Conservation (phyloP, 2,113 vertebrate species). For the Lepus europaeus region DNA sequence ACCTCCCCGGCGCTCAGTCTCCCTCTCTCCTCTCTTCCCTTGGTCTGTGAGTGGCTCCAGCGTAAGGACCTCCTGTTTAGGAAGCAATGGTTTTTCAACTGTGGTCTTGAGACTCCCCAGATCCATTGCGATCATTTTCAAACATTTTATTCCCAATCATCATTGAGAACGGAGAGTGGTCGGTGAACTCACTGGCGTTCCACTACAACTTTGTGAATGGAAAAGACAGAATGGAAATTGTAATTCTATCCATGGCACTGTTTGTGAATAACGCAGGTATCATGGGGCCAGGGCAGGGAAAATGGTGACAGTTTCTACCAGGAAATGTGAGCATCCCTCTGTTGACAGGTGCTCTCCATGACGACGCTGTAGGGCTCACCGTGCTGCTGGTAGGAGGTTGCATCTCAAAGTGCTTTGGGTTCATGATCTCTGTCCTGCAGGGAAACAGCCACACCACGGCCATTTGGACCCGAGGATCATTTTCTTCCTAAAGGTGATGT, state of each 20-base stretch:
- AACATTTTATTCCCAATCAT: neutral
- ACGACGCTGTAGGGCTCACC: fast-evolving
- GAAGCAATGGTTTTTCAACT: neutral
- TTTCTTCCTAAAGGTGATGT: neutral
- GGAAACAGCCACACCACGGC: neutral
- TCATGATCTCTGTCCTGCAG: neutral
- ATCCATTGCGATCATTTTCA: neutral
- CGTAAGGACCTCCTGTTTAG: neutral
- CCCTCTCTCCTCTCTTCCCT: neutral
- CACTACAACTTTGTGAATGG: neutral
- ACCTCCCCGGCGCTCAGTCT: neutral
- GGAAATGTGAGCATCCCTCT: neutral
- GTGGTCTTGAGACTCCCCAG: neutral
- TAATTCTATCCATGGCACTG: neutral
- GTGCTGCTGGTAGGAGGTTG: neutral
- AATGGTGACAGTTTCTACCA: fast-evolving
- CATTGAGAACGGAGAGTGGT: neutral
- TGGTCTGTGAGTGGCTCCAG: neutral
- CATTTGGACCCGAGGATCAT: neutral
- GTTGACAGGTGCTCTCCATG: neutral
- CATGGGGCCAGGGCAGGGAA: neutral
- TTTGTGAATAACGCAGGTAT: no score
- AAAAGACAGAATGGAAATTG: neutral
- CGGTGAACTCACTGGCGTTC: fast-evolving
- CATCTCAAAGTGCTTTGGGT: neutral